Conservation (phyloP, 1,140 invertebrate species). For the Batillaria attramentaria region DNA sequence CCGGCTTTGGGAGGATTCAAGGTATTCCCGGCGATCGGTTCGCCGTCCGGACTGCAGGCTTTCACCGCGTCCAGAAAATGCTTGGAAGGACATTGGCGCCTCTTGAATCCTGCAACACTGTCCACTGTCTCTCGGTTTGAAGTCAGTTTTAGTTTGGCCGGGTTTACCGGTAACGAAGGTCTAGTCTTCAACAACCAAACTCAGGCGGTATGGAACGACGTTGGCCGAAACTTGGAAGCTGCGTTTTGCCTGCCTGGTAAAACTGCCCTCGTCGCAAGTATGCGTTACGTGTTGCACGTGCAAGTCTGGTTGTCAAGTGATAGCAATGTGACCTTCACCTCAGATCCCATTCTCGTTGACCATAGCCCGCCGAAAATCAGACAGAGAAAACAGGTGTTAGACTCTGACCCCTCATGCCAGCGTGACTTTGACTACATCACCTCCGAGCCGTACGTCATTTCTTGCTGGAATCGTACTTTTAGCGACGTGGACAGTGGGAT, state of each 20-base stretch:
- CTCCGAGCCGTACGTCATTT: conserved; percentile 13
- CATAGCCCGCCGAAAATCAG: conserved; percentile 38
- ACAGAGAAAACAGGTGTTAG: conserved; percentile 39
- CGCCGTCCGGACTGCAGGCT: background rate
- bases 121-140: conserved; percentile 40
- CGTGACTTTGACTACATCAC: conserved; percentile 45
- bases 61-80: conserved; percentile 9
- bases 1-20: background rate
- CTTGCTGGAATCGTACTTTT: conserved; percentile 52
- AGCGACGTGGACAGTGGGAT: conserved; percentile 44
- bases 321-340: conserved; percentile 33
- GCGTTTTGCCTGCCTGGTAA: conserved; percentile 42
- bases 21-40: background rate
- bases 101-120: background rate
- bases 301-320: conserved; percentile 42
- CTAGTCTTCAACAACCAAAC: conserved; percentile 35
- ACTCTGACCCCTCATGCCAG: conserved; percentile 32
- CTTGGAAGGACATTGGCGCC: conserved; percentile 15
- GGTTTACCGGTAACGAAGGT: conserved; percentile 31
- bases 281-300: conserved; percentile 46
- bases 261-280: conserved; percentile 19
- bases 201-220: conserved; percentile 47
- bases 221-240: conserved; percentile 33
- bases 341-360: conserved; percentile 41
- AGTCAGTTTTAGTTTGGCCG: conserved; percentile 46